Evolutionary conservation across 2,113 vertebrate genomes (phyloP).

Genomic region (Tursiops truncatus): DNA sequence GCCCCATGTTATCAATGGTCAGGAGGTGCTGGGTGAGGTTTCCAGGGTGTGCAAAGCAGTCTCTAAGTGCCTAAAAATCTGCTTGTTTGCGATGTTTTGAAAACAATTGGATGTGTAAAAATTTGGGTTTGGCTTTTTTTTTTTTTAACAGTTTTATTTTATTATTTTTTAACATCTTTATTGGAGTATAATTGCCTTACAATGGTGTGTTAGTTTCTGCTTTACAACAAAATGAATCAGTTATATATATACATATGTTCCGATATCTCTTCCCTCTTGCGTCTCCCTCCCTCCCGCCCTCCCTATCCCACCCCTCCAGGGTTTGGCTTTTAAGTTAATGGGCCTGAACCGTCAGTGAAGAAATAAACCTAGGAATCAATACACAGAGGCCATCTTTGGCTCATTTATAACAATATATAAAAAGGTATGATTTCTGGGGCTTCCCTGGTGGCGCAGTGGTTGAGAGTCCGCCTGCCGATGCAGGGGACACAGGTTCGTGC

Average conservation of each 20-base stretch:
- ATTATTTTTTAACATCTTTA: too few species aligned
- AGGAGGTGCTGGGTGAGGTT: neutral
- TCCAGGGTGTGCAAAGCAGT: neutral
- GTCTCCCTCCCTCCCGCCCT: too few species aligned
- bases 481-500: too few species aligned
- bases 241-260: too few species aligned
- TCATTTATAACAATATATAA: neutral
- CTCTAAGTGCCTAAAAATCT: neutral
- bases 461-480: too few species aligned
- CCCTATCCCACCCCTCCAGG: too few species aligned
- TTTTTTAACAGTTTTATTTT: too few species aligned
- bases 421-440: neutral
- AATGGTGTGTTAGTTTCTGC: too few species aligned
- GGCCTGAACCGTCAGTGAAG: neutral
- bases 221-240: too few species aligned
- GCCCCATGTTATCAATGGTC: neutral
- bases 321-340: conserved; percentile 34
- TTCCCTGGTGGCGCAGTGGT: too few species aligned
- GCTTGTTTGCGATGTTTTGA: neutral
- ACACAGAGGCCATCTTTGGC: neutral
- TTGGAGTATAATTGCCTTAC: too few species aligned
- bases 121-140: neutral
- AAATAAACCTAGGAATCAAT: neutral
- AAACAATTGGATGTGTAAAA: neutral
- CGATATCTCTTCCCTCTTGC: too few species aligned